Percentiles rank a stretch among this genome's conserved stretches.
phyloP scores from a whole-genome alignment of 2,113 vertebrate species.

The Microtus montanus region DNA sequence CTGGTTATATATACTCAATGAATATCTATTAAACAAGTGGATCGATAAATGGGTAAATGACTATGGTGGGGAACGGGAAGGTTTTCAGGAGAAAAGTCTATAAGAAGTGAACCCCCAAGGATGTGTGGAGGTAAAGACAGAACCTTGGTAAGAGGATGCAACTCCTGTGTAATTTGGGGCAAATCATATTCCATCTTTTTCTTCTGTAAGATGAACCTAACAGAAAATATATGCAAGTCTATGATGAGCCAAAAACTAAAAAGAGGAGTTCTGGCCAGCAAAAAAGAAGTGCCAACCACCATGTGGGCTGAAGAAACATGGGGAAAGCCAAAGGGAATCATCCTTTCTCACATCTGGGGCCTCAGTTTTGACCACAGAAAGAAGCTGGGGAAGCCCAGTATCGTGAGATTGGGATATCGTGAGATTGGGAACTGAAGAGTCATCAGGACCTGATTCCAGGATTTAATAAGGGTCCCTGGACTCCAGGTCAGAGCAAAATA shows the following conservation, averaged over 20 bases:
- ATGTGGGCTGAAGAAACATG: neutral
- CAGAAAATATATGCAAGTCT: neutral
- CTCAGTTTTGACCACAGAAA: neutral
- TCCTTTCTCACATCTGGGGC: neutral
- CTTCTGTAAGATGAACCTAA: neutral
- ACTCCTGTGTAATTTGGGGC: neutral
- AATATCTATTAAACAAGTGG: neutral
- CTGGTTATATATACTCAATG: neutral
- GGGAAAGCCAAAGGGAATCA: constrained; percentile 1
- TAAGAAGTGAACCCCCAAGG: neutral
- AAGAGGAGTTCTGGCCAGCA: neutral
- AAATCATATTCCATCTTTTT: neutral
- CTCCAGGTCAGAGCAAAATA: neutral
- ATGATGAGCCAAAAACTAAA: constrained; percentile 16
- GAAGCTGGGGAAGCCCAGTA: neutral
- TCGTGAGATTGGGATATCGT: rapidly evolving
- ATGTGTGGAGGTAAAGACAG: neutral
- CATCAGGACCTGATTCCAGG: neutral
- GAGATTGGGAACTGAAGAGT: neutral
- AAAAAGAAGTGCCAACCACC: neutral
- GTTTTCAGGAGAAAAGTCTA: neutral
- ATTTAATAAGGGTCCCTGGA: neutral
- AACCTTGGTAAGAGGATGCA: neutral
- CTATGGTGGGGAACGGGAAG: neutral
- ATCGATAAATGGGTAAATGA: neutral